phyloP scores from a whole-genome alignment of 2,113 vertebrate genomes.

The Rhinolophus sinicus region DNA sequence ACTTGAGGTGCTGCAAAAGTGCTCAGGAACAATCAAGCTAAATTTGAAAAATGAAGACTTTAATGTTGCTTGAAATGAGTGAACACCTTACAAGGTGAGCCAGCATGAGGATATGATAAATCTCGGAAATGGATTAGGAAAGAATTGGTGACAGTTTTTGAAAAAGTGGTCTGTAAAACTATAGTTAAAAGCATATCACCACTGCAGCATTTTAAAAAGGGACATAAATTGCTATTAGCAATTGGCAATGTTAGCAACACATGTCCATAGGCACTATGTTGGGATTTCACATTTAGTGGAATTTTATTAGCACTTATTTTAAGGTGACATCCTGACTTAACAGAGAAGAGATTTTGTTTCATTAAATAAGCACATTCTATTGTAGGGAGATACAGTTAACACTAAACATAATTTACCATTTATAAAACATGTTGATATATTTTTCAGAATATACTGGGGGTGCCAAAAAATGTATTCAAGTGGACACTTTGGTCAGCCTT shows the following conservation, averaged over 20 bases:
- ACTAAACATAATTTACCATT: not conserved
- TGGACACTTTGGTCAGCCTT: too few relatives aligned
- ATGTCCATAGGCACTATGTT: not conserved
- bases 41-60: not conserved
- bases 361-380: not conserved
- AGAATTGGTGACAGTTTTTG: not conserved
- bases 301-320: conserved; percentile 14
- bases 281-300: not conserved
- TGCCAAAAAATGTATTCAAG: too few relatives aligned
- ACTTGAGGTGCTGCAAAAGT: not conserved
- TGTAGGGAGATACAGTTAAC: not conserved
- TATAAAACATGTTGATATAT: not conserved
- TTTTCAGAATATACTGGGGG: not conserved
- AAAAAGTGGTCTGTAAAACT: not conserved
- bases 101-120: not conserved
- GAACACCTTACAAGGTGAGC: not conserved
- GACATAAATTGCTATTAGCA: not conserved
- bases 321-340: not conserved
- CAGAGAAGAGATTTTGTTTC: not conserved
- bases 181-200: not conserved
- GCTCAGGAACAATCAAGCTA: not conserved
- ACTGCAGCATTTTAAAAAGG: not conserved
- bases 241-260: not conserved
- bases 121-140: not conserved
- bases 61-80: not conserved